Percentiles rank a stretch among this genome's conserved stretches.
Evolutionary conservation across 2,888 invertebrate species (phyloP).

Genomic region (Stratiomys singularior): DNA sequence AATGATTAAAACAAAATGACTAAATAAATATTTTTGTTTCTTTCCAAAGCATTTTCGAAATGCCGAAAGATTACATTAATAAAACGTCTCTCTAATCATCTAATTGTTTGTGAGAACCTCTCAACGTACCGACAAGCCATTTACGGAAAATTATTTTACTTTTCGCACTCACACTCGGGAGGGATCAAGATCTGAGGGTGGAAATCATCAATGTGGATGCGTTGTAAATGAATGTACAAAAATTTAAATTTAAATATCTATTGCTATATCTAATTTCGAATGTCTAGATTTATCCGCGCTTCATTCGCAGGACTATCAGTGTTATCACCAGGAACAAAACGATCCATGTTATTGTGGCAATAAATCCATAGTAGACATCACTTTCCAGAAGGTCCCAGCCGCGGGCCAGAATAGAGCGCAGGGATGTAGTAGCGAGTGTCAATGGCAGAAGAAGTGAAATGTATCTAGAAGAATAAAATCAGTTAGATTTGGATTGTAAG

Average conservation of each 20-base stretch:
- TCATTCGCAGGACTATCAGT: slow-evolving; percentile 81
- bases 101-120: slow-evolving; percentile 41
- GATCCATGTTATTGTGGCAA: slow-evolving; percentile 88
- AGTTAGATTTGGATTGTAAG: background rate
- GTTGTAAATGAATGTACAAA: slow-evolving; percentile 17
- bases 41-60: slow-evolving; percentile 31
- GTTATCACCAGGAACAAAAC: slow-evolving; percentile 82
- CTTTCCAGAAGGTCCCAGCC: slow-evolving; percentile 86
- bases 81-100: slow-evolving; percentile 16
- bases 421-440: slow-evolving; percentile 91
- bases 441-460: slow-evolving; percentile 86
- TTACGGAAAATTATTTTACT: background rate
- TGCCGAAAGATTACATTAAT: slow-evolving; percentile 4
- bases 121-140: slow-evolving; percentile 35
- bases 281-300: slow-evolving; percentile 72
- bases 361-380: slow-evolving; percentile 88
- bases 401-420: slow-evolving; percentile 85
- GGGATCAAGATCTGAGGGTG: background rate
- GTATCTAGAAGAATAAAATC: slow-evolving; percentile 66
- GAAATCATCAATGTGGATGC: slow-evolving; percentile 1
- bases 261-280: slow-evolving; percentile 5
- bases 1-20: slow-evolving; percentile 32
- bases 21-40: slow-evolving; percentile 43
- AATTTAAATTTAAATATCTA: slow-evolving; percentile 35
- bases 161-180: slow-evolving; percentile 12